Conservation (phyloP, 2,113 vertebrate species). For the Pygoscelis adeliae region DNA sequence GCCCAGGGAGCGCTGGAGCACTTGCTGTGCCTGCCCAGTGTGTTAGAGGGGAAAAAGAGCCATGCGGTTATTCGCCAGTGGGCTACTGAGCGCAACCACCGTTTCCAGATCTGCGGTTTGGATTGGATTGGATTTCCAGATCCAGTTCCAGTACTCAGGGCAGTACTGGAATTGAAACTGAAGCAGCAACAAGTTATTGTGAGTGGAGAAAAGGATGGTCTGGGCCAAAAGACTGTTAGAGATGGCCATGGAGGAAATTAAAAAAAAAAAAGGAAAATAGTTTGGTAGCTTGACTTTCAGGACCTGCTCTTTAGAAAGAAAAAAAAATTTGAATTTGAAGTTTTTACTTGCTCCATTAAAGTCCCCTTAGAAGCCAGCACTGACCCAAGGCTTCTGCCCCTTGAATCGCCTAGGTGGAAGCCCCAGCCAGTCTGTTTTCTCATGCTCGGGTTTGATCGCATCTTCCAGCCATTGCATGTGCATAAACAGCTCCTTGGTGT, state of each 20-base stretch:
- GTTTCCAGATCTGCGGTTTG: rapidly evolving
- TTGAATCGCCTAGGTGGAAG: neutral
- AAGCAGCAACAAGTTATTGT: neutral
- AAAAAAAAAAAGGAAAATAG: neutral
- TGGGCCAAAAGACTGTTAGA: neutral
- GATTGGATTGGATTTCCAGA: too few relatives aligned
- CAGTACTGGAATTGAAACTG: neutral
- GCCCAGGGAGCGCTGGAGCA: neutral
- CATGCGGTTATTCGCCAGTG: neutral
- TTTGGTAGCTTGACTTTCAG: neutral
- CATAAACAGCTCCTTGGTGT: neutral
- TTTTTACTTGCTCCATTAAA: neutral
- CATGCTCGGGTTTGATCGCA: neutral
- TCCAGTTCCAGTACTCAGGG: neutral
- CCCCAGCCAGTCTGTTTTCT: neutral
- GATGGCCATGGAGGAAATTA: neutral
- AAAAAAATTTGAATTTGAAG: neutral
- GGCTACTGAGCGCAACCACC: rapidly evolving
- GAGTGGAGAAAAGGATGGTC: neutral
- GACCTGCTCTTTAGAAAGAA: neutral
- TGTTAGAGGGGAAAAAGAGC: too few relatives aligned
- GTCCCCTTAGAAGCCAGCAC: neutral
- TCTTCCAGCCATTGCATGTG: neutral
- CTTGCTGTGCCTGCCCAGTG: neutral
- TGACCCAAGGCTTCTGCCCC: neutral